Conservation (phyloP, 2,113 vertebrate species). For the Otis tarda region DNA sequence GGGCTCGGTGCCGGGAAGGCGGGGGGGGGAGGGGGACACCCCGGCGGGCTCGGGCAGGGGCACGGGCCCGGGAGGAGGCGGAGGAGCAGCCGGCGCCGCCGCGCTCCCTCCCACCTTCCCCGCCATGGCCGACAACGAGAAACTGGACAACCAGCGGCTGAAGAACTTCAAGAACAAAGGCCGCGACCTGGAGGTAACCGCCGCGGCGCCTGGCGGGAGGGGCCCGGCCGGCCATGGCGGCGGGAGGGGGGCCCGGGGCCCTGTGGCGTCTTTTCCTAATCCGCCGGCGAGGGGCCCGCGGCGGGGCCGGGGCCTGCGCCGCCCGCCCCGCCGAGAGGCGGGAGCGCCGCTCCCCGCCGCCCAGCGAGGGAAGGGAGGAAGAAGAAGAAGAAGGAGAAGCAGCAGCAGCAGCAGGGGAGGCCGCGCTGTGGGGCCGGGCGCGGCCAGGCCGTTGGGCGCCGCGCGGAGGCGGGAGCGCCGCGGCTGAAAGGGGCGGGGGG, state of each 20-base stretch:
- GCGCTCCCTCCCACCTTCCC: background rate
- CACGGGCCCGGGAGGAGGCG: slow-evolving; percentile 37
- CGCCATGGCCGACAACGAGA: slow-evolving; percentile 95
- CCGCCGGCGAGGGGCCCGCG: slow-evolving; percentile 59
- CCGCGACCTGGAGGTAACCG: slow-evolving; percentile 92
- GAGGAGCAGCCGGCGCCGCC: slow-evolving; percentile 23
- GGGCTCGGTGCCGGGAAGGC: background rate
- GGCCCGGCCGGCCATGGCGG: background rate
- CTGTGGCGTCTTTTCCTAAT: slow-evolving; percentile 86
- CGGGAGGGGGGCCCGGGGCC: background rate
- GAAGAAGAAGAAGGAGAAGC: too few relatives aligned
- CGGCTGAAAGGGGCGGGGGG: too few relatives aligned
- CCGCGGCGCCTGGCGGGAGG: slow-evolving; percentile 28
- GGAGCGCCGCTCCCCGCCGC: background rate
- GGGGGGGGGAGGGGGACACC: background rate
- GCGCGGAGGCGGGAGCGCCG: background rate
- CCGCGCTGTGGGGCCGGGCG: background rate
- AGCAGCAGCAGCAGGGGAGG: background rate
- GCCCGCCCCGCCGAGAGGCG: background rate
- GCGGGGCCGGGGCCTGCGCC: background rate
- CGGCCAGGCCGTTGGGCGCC: background rate
- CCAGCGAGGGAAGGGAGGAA: background rate
- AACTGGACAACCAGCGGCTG: slow-evolving; percentile 95
- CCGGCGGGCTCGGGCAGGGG: background rate
- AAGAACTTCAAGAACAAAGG: slow-evolving; percentile 99